Evolutionary conservation across 2,113 vertebrate genomes (phyloP), one percentile per base, ranked within the genome.

Genomic region (Nycticebus coucang): DNA sequence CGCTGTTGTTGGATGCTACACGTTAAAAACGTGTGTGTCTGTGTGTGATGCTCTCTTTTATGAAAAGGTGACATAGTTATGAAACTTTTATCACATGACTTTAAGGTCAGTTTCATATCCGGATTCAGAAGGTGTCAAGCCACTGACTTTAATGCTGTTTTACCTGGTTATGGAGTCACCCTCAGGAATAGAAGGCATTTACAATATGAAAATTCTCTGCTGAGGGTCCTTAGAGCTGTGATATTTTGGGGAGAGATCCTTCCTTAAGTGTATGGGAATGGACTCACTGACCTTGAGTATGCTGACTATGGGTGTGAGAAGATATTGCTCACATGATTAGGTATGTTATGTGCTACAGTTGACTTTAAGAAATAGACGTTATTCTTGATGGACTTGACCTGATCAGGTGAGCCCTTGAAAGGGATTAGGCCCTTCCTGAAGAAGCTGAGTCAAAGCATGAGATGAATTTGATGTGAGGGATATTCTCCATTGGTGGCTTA

Each of bases 11-110:
- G 68, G 89, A 87, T 28, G 37, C 19, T 33, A n/a, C n/a, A 60
- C 72, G n/a, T 96, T 84, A 78, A 79, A 88, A 75, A 60, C n/a
- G 30, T 62, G 13, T 62, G 12, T 81, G 41, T 96, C 17, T 95
- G 60, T 72, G 26, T 89, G 24, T 84, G 66, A 18, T 53, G 2
- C 55, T 90, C 95, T 77, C 4, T 93, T 96, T 96, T 94, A 30
- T 91, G 62, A 80, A 87, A 95, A 77, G 30, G 19, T 21, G 26
- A 68, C 50, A 45, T 5, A 45, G 21, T 72, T 64, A 81, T 33
- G 41, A 55, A 5, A 79, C 80, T 89, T 93, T 93, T 66, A 53
- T 80, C 50, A 53, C 28, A 26, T 84, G 19, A 57, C 69, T 85
- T 91, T 81, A 78, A 83, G 28, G 68, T 60, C 41, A 5, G 33